phyloP scores from a whole-genome alignment of 2,888 invertebrate genomes.

The Nephrotoma flavescens region DNA sequence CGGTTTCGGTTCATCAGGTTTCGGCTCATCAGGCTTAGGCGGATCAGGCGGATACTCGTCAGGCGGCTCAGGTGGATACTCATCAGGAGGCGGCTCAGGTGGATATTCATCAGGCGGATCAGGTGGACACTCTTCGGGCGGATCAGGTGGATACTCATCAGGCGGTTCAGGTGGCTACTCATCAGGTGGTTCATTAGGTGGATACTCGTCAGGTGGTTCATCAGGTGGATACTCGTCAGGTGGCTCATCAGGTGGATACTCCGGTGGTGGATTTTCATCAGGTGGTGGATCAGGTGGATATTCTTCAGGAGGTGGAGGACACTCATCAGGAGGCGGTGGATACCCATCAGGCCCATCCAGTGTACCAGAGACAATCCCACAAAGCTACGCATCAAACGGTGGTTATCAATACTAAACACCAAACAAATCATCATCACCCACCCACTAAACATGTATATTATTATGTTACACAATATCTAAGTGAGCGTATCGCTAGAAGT shows the following conservation, averaged over 20 bases:
- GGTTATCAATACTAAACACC: conserved; percentile 12
- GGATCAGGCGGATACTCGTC: conserved; percentile 21
- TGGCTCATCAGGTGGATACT: conserved; percentile 16
- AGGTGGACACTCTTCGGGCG: conserved; percentile 14
- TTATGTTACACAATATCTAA: background rate
- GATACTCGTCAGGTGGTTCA: conserved; percentile 13
- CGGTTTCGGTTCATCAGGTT: conserved; percentile 8
- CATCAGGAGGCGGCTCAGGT: conserved; percentile 22
- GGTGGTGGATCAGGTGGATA: conserved; percentile 8
- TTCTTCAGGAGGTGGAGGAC: conserved; percentile 15
- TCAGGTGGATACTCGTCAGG: conserved; percentile 12
- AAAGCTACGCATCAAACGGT: conserved; percentile 17
- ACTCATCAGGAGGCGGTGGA: conserved; percentile 16
- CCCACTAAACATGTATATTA: background rate
- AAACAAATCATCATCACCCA: background rate
- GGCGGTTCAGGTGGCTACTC: conserved; percentile 13
- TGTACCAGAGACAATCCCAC: conserved; percentile 12
- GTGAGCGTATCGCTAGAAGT: background rate
- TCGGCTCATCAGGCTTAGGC: conserved; percentile 15
- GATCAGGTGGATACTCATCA: conserved; percentile 13
- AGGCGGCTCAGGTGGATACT: conserved; percentile 13
- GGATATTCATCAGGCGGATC: conserved; percentile 18
- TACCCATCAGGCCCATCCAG: conserved; percentile 12
- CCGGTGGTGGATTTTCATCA: conserved; percentile 17
- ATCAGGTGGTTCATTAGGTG: conserved; percentile 7